A percentile compares a stretch with the other conserved stretches of the same genome.
These are phyloP conservation scores for Drosophila falleni DNA, from an alignment of 2,888 invertebrate species.

Conservation along the genomic window DNA sequence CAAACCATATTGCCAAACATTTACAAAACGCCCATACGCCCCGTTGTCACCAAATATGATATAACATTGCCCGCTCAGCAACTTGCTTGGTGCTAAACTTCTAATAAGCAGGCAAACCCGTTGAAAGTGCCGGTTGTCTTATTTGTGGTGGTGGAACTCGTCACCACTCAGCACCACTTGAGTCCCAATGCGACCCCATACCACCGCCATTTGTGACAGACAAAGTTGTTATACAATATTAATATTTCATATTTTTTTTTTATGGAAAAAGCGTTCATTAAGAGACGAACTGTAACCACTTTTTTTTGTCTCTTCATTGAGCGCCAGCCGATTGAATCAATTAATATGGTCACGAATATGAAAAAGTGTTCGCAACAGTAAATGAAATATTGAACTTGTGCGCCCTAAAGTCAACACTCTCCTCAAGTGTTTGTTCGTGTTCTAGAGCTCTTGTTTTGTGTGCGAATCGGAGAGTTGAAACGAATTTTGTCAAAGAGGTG, in stretches of 20 bases:
- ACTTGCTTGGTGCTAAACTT: slow-evolving; percentile 34
- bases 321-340: slow-evolving; percentile 63
- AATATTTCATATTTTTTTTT: slow-evolving; percentile 21
- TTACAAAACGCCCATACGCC: slow-evolving; percentile 60
- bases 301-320: slow-evolving; percentile 39
- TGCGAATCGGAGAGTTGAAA: slow-evolving; percentile 33
- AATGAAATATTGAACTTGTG: slow-evolving; percentile 62
- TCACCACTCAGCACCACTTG: slow-evolving; percentile 62
- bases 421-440: slow-evolving; percentile 72
- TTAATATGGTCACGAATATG: slow-evolving; percentile 63
- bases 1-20: slow-evolving; percentile 51
- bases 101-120: slow-evolving; percentile 50
- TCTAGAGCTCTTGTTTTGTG: slow-evolving; percentile 62
- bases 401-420: slow-evolving; percentile 47
- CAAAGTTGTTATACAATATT: slow-evolving; percentile 52
- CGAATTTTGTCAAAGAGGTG: slow-evolving; percentile 35
- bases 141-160: slow-evolving; percentile 43
- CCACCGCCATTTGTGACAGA: slow-evolving; percentile 53
- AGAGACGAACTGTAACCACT: slow-evolving; percentile 28
- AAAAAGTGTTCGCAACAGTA: slow-evolving; percentile 42
- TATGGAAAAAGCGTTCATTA: slow-evolving; percentile 51
- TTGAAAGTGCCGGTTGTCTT: slow-evolving; percentile 34
- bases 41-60: slow-evolving; percentile 39
- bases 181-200: slow-evolving; percentile 39
- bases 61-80: slow-evolving; percentile 21